Percentiles rank a stretch among this genome's conserved stretches.
phyloP scores from a whole-genome alignment of 2,797 vertebrate genomes.

The Falco cherrug region DNA sequence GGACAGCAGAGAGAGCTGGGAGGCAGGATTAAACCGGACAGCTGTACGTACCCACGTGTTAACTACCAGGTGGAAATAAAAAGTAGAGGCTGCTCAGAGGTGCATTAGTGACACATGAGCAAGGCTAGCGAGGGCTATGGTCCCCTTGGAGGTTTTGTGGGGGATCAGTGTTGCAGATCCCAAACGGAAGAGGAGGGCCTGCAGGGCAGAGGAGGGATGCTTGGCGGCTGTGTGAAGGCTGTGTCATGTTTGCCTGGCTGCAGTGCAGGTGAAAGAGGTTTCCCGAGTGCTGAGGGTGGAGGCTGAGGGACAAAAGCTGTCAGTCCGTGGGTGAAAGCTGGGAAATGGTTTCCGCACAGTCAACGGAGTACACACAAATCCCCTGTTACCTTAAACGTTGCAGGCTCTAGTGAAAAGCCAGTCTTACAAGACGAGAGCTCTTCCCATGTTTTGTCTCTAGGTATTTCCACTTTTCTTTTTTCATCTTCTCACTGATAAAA shows the following conservation, averaged over 20 bases:
- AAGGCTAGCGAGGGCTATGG: not conserved
- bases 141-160: not conserved
- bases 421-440: not conserved
- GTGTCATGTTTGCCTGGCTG: not conserved
- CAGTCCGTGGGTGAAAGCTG: not conserved
- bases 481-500: not conserved
- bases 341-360: not conserved
- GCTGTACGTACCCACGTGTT: accelerated
- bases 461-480: not conserved
- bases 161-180: not conserved
- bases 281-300: accelerated
- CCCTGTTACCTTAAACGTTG: not conserved
- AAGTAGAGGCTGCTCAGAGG: not conserved
- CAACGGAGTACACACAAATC: not conserved
- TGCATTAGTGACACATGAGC: not conserved
- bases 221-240: too few relatives aligned
- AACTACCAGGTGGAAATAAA: not conserved
- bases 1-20: not conserved
- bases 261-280: not conserved
- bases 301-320: not conserved
- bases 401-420: not conserved
- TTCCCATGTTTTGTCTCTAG: not conserved
- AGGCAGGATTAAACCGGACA: not conserved
- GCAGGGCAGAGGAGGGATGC: not conserved
- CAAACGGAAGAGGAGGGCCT: not conserved